Evolutionary conservation across 2,113 vertebrate genomes (phyloP).

Genomic region (Podarcis cretensis): DNA sequence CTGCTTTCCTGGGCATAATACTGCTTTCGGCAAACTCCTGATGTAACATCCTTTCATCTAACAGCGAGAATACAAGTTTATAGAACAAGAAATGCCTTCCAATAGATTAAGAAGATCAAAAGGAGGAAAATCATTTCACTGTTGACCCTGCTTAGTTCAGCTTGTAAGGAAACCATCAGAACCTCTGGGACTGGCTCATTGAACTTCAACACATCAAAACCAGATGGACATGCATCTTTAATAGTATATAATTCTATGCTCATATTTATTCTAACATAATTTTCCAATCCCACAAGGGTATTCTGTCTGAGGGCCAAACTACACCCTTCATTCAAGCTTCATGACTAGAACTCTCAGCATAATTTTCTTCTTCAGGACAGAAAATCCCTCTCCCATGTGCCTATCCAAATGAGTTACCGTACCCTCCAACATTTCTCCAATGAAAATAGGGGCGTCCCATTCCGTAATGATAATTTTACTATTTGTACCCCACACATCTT

Average conservation of each 20-base stretch:
- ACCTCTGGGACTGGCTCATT: constrained; percentile 40
- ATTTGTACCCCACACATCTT: too few species aligned
- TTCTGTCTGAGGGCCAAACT: not conserved
- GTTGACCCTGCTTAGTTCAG: constrained; percentile 7
- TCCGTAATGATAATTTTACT: too few species aligned
- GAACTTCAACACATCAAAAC: constrained; percentile 31
- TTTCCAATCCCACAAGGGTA: constrained; percentile 15
- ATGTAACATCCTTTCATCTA: constrained; percentile 4
- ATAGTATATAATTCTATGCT: constrained; percentile 13
- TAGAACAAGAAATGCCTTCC: constrained; percentile 11
- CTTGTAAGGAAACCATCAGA: constrained; percentile 21
- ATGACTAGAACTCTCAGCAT: not conserved
- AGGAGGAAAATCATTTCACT: constrained; percentile 27
- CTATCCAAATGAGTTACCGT: too few species aligned
- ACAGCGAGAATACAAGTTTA: constrained; percentile 1
- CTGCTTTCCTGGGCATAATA: not conserved
- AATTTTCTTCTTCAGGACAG: not conserved
- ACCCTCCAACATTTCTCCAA: too few species aligned
- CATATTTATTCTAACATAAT: constrained; percentile 19
- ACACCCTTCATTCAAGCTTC: too few species aligned
- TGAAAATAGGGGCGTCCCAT: too few species aligned
- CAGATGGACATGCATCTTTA: not conserved
- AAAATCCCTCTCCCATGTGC: not conserved
- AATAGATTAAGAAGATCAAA: not conserved
- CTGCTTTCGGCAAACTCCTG: not conserved